These are phyloP conservation scores for Drosophila rubida DNA, from an alignment of 2,888 invertebrate genomes.

Conservation along the genomic window DNA sequence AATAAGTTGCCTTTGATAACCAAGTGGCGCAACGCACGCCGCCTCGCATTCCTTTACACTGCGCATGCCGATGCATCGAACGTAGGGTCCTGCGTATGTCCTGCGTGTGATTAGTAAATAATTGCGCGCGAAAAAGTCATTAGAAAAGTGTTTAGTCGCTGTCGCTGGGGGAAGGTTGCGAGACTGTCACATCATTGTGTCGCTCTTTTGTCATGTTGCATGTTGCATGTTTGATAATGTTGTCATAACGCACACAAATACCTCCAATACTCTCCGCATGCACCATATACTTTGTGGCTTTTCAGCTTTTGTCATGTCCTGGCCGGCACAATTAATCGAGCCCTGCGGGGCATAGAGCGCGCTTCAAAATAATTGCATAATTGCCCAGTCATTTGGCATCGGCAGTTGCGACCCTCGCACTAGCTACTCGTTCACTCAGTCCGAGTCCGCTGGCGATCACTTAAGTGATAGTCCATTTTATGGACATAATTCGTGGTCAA, in stretches of 20 bases:
- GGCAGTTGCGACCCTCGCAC: conserved; percentile 70
- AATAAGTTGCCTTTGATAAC: conserved; percentile 59
- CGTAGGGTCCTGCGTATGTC: conserved; percentile 33
- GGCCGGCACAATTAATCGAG: conserved; percentile 74
- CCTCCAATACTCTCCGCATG: too few relatives aligned
- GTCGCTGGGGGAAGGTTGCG: conserved; percentile 6
- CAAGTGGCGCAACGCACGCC: conserved; percentile 63
- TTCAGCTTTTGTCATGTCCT: conserved; percentile 45
- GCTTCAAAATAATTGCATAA: conserved; percentile 77
- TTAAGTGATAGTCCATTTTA: conserved; percentile 78
- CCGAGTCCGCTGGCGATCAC: conserved; percentile 48
- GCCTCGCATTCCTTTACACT: conserved; percentile 64
- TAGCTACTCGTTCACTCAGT: conserved; percentile 8
- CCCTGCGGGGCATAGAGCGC: conserved; percentile 37
- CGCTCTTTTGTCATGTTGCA: conserved; percentile 26
- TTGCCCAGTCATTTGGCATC: conserved; percentile 72
- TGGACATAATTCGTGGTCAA: conserved; percentile 69
- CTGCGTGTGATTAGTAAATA: conserved; percentile 77
- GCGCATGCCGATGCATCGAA: conserved; percentile 1
- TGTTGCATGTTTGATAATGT: conserved; percentile 70
- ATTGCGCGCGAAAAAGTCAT: conserved; percentile 73
- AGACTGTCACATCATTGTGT: conserved; percentile 33
- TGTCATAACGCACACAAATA: conserved; percentile 54
- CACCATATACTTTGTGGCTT: conserved; percentile 51
- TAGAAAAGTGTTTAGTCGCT: conserved; percentile 68